Conservation (phyloP, 1,140 invertebrate species). For the Drosophila kurseongensis region DNA sequence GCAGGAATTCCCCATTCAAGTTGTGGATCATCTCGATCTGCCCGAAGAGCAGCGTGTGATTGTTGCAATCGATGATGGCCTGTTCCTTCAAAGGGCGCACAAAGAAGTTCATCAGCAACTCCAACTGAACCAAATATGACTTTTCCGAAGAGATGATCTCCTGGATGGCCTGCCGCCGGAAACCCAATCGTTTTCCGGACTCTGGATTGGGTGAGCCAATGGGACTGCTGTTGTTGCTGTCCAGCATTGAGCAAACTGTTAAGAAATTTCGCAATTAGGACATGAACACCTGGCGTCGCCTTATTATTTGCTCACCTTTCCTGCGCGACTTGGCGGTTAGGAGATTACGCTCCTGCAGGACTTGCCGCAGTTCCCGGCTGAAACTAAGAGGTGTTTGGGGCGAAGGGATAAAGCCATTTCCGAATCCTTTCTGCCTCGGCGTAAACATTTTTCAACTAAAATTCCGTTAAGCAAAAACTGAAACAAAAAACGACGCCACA, state of each 20-base stretch:
- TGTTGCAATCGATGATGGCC: constrained; percentile 86
- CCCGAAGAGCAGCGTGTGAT: constrained; percentile 88
- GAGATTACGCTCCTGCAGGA: constrained; percentile 87
- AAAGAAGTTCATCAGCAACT: constrained; percentile 89
- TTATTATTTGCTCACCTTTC: constrained; percentile 84
- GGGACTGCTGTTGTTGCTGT: constrained; percentile 68
- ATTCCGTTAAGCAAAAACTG: constrained; percentile 26
- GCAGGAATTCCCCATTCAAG: constrained; percentile 89
- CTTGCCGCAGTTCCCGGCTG: constrained; percentile 87
- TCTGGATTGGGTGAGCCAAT: constrained; percentile 79
- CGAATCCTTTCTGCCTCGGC: constrained; percentile 48
- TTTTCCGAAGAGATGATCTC: constrained; percentile 91
- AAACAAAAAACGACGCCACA: constrained; percentile 64
- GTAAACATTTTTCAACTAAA: constrained; percentile 58
- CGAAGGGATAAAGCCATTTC: constrained; percentile 28
- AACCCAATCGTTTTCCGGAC: constrained; percentile 84
- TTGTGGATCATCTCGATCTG: constrained; percentile 90
- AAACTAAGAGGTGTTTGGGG: constrained; percentile 85
- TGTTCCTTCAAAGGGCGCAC: constrained; percentile 88
- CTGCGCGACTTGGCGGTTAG: constrained; percentile 87
- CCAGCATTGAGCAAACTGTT: constrained; percentile 64
- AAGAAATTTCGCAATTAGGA: constrained; percentile 1
- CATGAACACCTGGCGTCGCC: constrained; percentile 1
- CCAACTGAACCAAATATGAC: constrained; percentile 89
- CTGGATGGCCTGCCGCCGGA: constrained; percentile 86